phyloP scores from a whole-genome alignment of 2,888 invertebrate genomes.

The Amiota minor region DNA sequence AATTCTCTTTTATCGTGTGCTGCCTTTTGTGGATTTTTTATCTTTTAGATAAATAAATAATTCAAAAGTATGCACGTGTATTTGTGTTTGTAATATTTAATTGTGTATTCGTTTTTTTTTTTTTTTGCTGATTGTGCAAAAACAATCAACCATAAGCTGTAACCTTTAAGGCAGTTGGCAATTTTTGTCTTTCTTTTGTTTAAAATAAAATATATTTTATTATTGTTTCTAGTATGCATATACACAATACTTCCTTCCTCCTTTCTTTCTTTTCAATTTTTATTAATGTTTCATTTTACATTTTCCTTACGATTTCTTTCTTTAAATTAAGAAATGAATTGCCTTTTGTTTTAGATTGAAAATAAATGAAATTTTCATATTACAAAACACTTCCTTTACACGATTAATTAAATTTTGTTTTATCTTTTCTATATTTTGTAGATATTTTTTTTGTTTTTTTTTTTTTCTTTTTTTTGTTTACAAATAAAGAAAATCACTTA shows the following conservation, averaged over 20 bases:
- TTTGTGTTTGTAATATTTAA: neutral
- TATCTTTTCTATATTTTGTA: too few species aligned
- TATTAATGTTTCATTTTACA: slow-evolving; percentile 22
- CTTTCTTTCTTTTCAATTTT: neutral
- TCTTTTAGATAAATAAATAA: slow-evolving; percentile 1
- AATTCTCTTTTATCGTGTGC: too few species aligned
- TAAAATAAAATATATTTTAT: too few species aligned
- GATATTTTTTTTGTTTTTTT: too few species aligned
- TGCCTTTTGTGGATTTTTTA: too few species aligned
- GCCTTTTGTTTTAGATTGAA: too few species aligned
- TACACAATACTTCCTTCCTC: neutral
- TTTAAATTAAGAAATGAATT: slow-evolving; percentile 10
- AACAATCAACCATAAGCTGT: neutral
- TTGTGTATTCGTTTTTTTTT: neutral
- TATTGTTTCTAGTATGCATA: too few species aligned
- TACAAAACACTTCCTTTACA: too few species aligned
- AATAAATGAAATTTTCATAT: too few species aligned
- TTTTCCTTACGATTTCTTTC: slow-evolving; percentile 25
- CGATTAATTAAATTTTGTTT: too few species aligned
- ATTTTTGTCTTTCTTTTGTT: neutral
- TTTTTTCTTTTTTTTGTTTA: too few species aligned
- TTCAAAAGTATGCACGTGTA: neutral
- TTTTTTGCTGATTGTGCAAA: slow-evolving; percentile 20
- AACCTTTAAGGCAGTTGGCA: slow-evolving; percentile 18
- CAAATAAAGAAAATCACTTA: too few species aligned